Evolutionary conservation across 1,140 invertebrate species (phyloP).

Genomic region (Nebria ingens): DNA sequence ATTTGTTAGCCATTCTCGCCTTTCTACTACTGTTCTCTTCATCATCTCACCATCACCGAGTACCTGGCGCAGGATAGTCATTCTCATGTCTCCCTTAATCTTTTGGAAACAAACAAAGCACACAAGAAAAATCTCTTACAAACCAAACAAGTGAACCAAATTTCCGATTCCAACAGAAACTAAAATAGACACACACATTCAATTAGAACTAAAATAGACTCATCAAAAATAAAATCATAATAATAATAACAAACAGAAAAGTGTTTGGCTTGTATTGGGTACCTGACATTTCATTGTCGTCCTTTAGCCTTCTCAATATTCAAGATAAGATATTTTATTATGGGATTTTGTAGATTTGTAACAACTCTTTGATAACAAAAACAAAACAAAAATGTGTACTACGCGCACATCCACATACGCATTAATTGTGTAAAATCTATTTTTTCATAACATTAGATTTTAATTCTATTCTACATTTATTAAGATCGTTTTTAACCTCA

Average conservation of each 20-base stretch:
- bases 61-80: constrained; percentile 4
- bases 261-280: constrained; percentile 3
- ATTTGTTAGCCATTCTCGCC: constrained; percentile 5
- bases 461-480: too few relatives aligned
- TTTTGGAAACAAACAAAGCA: not conserved
- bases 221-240: not conserved
- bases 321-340: constrained; percentile 4
- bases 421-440: too few relatives aligned
- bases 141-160: too few relatives aligned
- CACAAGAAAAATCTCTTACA: too few relatives aligned
- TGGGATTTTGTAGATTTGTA: constrained; percentile 8
- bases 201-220: too few relatives aligned
- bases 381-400: not conserved
- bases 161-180: too few relatives aligned
- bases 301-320: constrained; percentile 1
- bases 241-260: too few relatives aligned
- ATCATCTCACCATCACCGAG: not conserved
- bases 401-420: not conserved
- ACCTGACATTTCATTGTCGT: constrained; percentile 4
- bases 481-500: too few relatives aligned
- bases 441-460: too few relatives aligned
- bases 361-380: constrained; percentile 7
- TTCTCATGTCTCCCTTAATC: too few relatives aligned
- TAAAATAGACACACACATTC: too few relatives aligned
- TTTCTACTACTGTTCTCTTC: not conserved